phyloP scores from a whole-genome alignment of 1,140 invertebrate genomes.

The Agraylea sexmaculata region DNA sequence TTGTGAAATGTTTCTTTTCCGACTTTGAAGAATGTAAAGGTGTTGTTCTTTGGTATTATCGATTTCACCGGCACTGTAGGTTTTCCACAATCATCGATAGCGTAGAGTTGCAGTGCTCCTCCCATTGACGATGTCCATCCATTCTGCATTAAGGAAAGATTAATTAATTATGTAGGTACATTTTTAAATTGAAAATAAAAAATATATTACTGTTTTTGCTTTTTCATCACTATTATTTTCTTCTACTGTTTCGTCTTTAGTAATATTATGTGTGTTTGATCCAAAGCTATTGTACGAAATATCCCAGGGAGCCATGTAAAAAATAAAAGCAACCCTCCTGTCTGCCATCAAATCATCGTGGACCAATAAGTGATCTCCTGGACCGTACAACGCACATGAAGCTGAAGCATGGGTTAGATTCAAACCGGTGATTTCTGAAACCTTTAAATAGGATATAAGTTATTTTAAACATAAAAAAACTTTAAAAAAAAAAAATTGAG shows the following conservation, averaged over 20 bases:
- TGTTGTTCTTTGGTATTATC: conserved; percentile 54
- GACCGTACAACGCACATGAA: conserved; percentile 56
- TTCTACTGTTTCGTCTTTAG: neutral
- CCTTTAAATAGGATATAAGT: conserved; percentile 26
- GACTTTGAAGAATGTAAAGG: conserved; percentile 60
- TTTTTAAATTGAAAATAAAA: neutral
- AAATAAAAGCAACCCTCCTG: conserved; percentile 57
- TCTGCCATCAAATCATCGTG: conserved; percentile 63
- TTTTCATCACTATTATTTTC: neutral
- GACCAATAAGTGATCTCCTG: conserved; percentile 58
- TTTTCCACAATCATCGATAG: conserved; percentile 41
- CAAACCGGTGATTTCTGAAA: conserved; percentile 46
- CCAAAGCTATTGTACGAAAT: conserved; percentile 9
- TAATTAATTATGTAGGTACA: neutral
- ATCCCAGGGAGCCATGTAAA: conserved; percentile 48
- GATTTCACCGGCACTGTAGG: conserved; percentile 41
- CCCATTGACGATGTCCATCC: conserved; percentile 50
- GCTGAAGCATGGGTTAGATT: conserved; percentile 52
- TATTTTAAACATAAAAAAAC: too few species aligned
- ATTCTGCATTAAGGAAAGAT: conserved; percentile 22
- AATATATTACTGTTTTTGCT: conserved; percentile 2
- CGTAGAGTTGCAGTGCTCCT: conserved; percentile 53
- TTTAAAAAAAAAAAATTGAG: too few species aligned
- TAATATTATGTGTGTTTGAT: neutral
- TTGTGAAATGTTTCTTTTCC: conserved; percentile 43